phyloP scores from a whole-genome alignment of 2,797 vertebrate species.

The Psittacula derbiana region DNA sequence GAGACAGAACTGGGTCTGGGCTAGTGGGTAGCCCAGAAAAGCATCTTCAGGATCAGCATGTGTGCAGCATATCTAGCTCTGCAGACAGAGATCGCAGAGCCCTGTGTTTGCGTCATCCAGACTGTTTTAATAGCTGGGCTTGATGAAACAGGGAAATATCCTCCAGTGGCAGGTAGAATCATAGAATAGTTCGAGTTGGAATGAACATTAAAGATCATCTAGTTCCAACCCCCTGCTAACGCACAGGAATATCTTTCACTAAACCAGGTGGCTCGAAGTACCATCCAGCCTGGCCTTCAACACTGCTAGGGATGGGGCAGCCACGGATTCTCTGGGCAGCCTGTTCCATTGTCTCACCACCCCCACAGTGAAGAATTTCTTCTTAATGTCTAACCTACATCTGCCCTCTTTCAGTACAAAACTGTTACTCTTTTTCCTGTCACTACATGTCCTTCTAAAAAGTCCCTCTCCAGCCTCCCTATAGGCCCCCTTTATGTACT shows the following conservation, averaged over 20 bases:
- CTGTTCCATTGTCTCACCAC: background rate
- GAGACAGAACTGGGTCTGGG: background rate
- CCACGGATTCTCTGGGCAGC: background rate
- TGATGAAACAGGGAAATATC: background rate
- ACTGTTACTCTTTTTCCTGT: background rate
- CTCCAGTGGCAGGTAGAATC: background rate
- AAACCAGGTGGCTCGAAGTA: background rate
- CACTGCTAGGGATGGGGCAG: background rate
- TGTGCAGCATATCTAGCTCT: background rate
- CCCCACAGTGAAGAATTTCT: background rate
- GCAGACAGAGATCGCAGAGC: background rate
- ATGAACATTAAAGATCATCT: background rate
- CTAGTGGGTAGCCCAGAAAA: background rate
- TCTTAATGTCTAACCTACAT: background rate
- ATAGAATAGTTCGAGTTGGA: background rate
- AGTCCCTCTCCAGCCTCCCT: background rate
- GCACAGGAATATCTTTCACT: background rate
- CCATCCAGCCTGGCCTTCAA: background rate
- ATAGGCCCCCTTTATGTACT: background rate
- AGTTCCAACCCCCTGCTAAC: background rate
- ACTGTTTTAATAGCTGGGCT: background rate
- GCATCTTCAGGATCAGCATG: background rate
- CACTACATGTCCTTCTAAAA: background rate
- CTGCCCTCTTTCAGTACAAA: background rate
- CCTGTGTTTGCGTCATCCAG: accelerated